Evolutionary conservation across 2,888 invertebrate species (phyloP), one percentile per base, ranked within the genome.

Genomic region (Acanthosepion esculentum): DNA sequence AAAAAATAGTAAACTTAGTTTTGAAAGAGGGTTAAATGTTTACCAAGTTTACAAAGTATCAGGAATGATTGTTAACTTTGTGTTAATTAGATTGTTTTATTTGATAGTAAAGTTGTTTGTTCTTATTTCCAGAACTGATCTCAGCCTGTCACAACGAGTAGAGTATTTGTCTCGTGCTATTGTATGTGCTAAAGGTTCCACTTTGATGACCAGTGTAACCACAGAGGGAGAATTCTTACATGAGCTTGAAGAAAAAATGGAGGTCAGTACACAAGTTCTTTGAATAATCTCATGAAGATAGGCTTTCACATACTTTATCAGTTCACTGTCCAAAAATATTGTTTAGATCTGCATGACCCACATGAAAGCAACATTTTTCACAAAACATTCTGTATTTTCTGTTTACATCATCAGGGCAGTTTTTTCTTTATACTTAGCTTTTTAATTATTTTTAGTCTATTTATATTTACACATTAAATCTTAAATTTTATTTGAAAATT

Each of bases 121-220:
- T 78, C 33, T 78, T 78, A 10, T 78, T 78, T 78, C 4, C 96
- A 99, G 99, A 26, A 98, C 98, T 41, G 98, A 98, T 94, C 98
- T 99, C 95, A 98, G 98, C 2, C 98, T 99, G 92, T 98, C 98
- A 50, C 98, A 99, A 97, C 98, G 99, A 95, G 98, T 99, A 96
- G 98, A 99, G 96, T 99, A 99, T 98, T 98, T 99, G 96, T 99
- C 99, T 0, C 98, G 99, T 96, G 99, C 99, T 91, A 98, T 99
- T 95, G 98, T 99, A 98, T 99, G 99, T 97, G 98, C 99, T 98
- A 98, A 99, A 96, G 99, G 99, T 96, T 97, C 97, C 12, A 97
- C 97, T 12, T 97, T 97, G 94, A 95, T 96, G 94, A 96, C 97
- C 33, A 97, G 97, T 3, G 98, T 98, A 95, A 98, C 98, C 23